Conservation (phyloP, 2,113 vertebrate genomes). For the Aptenodytes forsteri region DNA sequence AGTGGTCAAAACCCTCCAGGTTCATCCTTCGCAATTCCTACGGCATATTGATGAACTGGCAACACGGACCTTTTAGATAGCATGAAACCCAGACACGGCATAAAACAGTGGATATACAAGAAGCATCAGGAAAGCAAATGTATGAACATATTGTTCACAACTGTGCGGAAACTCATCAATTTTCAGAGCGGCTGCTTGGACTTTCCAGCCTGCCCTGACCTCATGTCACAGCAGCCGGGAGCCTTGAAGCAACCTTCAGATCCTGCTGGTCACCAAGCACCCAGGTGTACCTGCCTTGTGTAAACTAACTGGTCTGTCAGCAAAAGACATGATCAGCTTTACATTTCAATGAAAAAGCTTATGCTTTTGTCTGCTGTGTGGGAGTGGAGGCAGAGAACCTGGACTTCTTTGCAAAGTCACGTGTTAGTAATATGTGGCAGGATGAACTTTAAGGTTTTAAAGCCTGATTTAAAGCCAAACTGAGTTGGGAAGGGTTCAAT, state of each 20-base stretch:
- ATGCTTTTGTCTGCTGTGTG: not conserved
- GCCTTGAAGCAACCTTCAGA: not conserved
- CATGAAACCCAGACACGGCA: not conserved
- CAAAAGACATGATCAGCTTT: not conserved
- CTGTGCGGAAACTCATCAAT: not conserved
- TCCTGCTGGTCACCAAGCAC: not conserved
- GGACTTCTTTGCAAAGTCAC: not conserved
- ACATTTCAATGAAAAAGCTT: not conserved
- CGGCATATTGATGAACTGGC: fast-evolving
- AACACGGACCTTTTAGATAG: not conserved
- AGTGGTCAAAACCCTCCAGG: not conserved
- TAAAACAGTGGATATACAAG: not conserved
- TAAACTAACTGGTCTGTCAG: not conserved
- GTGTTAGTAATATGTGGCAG: fast-evolving
- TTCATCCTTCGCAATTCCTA: not conserved
- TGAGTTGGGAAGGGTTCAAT: not conserved
- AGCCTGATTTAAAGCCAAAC: not conserved
- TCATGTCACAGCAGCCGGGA: not conserved
- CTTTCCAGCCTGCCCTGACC: not conserved
- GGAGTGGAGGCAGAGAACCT: not conserved
- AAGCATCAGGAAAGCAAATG: not conserved
- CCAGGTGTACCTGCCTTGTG: not conserved
- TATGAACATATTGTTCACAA: not conserved
- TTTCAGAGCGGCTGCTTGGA: not conserved
- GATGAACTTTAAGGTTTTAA: not conserved